Base-by-base conservation (phyloP, 2,113 vertebrate genomes). In the Hemibagrus wyckioides region DNA sequence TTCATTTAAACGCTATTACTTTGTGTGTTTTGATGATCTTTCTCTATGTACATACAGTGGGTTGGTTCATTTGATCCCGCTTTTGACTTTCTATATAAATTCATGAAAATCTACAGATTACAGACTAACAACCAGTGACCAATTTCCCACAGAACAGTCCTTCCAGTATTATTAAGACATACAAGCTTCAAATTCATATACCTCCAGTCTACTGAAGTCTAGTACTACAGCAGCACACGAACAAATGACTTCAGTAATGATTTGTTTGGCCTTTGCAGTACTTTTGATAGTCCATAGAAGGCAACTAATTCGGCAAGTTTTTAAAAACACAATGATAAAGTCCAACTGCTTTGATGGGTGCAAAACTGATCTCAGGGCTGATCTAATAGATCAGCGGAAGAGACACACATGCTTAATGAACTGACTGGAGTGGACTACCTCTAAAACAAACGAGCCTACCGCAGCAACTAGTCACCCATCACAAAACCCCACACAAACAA, bases 361-460 rank as follows among this genome's bases (percentile, higher is more conserved):
- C 33, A 30, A 28, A 87, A 83, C 79, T 86, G 83, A 89, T 89
- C 81, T 81, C 61, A 11, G 81, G 56, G 76, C 63, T 82, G 83
- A 84, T 63, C 85, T 88, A 89, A 89, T 89, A 61, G 82, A 82
- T 82, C 57, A 54, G n/a, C 48, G 52, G 77, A 82, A 48, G 81
- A 85, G 82, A 84, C 79, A 67, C 83, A 81, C 73, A 88, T 41
- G 59, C 67, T 82, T 89, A 88, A 90, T 90, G 86, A 89, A 80
- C 80, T 84, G 59, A 56, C 59, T 71, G 65, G 41, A 86, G 71
- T 80, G 84, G 86, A 83, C 77, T 73, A 57, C 81, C 73, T 82
- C 79, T 11, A 63, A 65, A 90, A 88, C 50, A 87, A 85, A 79
- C 67, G n/a, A 41, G 81, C 82, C 23, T 76, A 86, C 88, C 65